These are phyloP conservation scores for Phymastichus coffea DNA, from an alignment of 1,140 invertebrate species.

Conservation along the genomic window DNA sequence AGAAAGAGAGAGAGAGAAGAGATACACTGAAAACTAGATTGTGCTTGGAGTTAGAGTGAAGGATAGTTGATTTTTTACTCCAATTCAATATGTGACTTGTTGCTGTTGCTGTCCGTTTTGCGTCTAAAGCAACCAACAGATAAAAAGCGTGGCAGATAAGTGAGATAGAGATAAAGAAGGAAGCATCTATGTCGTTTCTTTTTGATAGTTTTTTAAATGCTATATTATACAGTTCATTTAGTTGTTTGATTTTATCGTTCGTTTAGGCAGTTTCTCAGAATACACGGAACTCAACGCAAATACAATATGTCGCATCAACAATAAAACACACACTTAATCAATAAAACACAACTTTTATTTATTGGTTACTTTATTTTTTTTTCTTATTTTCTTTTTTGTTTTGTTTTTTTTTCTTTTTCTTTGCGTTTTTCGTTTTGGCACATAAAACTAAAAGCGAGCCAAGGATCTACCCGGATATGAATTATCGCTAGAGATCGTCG, in stretches of 20 bases:
- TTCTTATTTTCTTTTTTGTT: too few relatives aligned
- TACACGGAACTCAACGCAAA: too few relatives aligned
- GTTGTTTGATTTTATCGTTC: constrained; percentile 8
- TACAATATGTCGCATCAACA: too few relatives aligned
- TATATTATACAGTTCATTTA: too few relatives aligned
- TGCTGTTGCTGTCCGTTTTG: neutral
- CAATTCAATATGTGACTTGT: neutral
- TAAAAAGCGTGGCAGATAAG: neutral
- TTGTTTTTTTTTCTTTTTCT: too few relatives aligned
- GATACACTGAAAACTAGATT: constrained; percentile 23
- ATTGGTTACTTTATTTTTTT: too few relatives aligned
- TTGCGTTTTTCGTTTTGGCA: too few relatives aligned
- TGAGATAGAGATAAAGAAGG: neutral
- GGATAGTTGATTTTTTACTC: neutral
- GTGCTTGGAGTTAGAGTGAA: too few relatives aligned
- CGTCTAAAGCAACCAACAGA: neutral
- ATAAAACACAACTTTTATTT: too few relatives aligned
- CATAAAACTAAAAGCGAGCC: constrained; percentile 16
- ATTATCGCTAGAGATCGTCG: constrained; percentile 32
- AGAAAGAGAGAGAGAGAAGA: too few relatives aligned
- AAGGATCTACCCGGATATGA: constrained; percentile 28
- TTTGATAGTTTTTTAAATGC: neutral
- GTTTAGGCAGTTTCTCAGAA: constrained; percentile 14
- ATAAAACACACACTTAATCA: too few relatives aligned
- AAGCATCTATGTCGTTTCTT: neutral